phyloP scores from a whole-genome alignment of 2,797 vertebrate species.

The Eulemur coronatus region DNA sequence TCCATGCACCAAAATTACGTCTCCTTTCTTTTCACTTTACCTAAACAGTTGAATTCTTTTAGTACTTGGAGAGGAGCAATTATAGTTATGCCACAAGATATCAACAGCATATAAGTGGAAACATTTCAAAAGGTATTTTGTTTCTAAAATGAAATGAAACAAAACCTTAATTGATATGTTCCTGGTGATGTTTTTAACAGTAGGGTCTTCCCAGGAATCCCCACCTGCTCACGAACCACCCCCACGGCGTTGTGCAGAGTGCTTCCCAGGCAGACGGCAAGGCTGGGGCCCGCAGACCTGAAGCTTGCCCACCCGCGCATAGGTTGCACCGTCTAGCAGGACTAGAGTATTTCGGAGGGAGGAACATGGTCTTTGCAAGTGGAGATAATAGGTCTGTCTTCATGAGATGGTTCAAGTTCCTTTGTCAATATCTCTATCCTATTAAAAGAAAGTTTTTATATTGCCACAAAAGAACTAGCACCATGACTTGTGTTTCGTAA shows the following conservation, averaged over 20 bases:
- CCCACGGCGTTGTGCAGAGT: accelerated
- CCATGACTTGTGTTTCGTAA: not conserved
- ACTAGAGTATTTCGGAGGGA: not conserved
- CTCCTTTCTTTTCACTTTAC: not conserved
- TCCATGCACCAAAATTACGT: not conserved
- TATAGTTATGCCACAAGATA: not conserved
- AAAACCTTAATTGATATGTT: not conserved
- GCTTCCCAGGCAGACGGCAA: not conserved
- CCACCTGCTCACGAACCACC: not conserved
- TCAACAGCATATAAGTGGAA: not conserved
- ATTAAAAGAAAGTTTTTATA: not conserved
- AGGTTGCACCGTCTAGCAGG: accelerated
- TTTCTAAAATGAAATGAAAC: not conserved
- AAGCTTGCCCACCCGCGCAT: accelerated
- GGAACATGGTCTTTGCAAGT: not conserved
- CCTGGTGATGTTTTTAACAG: not conserved
- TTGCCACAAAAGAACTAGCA: not conserved
- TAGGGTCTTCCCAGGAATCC: not conserved
- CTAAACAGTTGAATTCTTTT: not conserved
- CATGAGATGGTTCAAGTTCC: not conserved
- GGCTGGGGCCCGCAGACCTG: accelerated
- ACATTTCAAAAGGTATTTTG: not conserved
- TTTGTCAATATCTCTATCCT: not conserved
- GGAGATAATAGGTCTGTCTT: not conserved
- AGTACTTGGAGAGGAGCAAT: not conserved